Conservation (phyloP, 2,113 vertebrate species). For the Ophthalmolycus amberensis region DNA sequence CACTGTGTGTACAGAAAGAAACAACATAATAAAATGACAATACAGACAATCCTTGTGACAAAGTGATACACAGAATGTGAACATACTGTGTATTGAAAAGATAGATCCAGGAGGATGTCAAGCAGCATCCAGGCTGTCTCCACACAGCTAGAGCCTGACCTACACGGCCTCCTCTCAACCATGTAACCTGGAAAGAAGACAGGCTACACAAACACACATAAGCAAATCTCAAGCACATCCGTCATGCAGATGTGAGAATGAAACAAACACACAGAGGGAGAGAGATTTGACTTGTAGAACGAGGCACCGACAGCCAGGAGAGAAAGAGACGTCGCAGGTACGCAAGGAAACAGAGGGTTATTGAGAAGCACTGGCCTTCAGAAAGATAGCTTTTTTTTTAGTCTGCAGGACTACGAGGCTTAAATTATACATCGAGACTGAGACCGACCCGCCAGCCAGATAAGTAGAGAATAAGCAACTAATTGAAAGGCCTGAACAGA, state of each 20-base stretch:
- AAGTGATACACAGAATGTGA: neutral
- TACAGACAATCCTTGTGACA: neutral
- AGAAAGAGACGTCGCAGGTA: neutral
- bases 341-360: neutral
- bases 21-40: neutral
- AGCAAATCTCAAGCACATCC: neutral
- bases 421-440: neutral
- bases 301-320: neutral
- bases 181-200: neutral
- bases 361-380: neutral
- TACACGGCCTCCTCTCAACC: neutral
- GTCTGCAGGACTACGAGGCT: neutral
- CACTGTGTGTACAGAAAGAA: neutral
- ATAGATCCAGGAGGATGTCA: neutral
- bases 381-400: neutral
- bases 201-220: neutral
- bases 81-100: neutral
- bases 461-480: neutral
- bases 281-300: neutral
- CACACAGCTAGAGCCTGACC: neutral
- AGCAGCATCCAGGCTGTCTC: neutral
- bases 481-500: neutral
- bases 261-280: neutral
- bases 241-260: neutral
- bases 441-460: neutral